These are phyloP conservation scores for Aplysia californica DNA, from an alignment of 1,140 invertebrate species.

Conservation along the genomic window DNA sequence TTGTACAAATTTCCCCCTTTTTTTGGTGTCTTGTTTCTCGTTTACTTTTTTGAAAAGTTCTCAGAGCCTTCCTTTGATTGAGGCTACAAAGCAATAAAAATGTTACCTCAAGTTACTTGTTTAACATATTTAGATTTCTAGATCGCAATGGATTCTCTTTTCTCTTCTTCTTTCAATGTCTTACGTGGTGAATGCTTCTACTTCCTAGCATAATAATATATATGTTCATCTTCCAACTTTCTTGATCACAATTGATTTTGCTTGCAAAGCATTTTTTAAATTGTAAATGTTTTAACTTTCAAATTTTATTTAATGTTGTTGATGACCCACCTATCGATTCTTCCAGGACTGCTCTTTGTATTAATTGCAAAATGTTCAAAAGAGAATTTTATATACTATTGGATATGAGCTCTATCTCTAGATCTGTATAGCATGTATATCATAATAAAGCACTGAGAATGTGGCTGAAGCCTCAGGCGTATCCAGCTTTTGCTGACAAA, in stretches of 20 bases:
- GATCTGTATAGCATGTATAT: background rate
- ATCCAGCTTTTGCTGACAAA: background rate
- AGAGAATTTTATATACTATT: background rate
- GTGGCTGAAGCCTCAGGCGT: background rate
- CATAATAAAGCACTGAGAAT: background rate
- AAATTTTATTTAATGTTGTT: background rate
- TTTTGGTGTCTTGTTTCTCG: too few relatives aligned
- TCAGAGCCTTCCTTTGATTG: too few relatives aligned
- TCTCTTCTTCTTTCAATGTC: background rate
- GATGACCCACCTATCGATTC: background rate
- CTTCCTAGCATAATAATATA: background rate
- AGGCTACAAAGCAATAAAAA: too few relatives aligned
- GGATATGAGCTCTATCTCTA: background rate
- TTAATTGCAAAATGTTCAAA: background rate
- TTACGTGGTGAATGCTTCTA: background rate
- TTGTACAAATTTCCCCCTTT: too few relatives aligned
- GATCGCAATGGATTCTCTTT: background rate
- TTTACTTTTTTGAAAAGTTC: too few relatives aligned
- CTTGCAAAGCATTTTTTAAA: background rate
- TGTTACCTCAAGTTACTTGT: too few relatives aligned
- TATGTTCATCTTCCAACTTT: background rate
- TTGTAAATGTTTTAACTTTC: background rate
- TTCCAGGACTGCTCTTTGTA: too few relatives aligned
- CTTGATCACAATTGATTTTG: background rate
- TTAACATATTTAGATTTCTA: too few relatives aligned